Base-by-base conservation (phyloP, 1,140 invertebrate species). In the Batillaria attramentaria region DNA sequence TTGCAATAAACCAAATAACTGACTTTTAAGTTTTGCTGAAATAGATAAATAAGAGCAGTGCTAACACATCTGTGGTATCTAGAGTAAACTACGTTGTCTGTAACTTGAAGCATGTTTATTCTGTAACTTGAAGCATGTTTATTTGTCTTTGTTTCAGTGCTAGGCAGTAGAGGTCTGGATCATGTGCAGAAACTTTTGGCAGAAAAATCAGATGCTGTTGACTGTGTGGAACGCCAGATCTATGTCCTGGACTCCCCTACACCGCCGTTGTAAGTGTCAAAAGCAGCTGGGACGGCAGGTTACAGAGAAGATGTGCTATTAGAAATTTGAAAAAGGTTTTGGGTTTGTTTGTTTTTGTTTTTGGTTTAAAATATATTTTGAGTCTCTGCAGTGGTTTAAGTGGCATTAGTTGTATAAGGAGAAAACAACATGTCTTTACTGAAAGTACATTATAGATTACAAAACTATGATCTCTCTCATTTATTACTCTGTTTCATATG, bases 181-280 rank as follows among this genome's bases (percentile, higher is more conserved):
- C n/a, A n/a, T n/a, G 73, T 75, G 39, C 37, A 42, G 6, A 37
- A 24, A 10, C 16, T 41, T 39, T 3, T 75, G 1, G 39, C 28
- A 42, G 54, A 75, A 54, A 75, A 42, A 31, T n/a, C 24, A 41
- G 73, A 33, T 2, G 24, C 54, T 5, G 42, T 20, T 57, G 41
- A n/a, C 28, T 60, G 73, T 39, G 73, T 65, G 33, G 54, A 75
- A 41, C 73, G 54, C 3, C 50, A 75, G 20, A 65, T 75, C 41
- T 75, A 65, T 42, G 28, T 33, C n/a, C 73, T 42, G 35, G 57
- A 16, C 31, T 75, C 57, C 1, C 42, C 57, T 24, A 33, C 73
- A 3, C 37, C 18, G 42, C 4, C 20, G 68, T 24, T 41, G 37
- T n/a, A 70, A 41, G 57, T n/a, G n/a, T n/a, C 10, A 4, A 16